phyloP scores from a whole-genome alignment of 2,113 vertebrate genomes.

The Ceyx cyanopectus region DNA sequence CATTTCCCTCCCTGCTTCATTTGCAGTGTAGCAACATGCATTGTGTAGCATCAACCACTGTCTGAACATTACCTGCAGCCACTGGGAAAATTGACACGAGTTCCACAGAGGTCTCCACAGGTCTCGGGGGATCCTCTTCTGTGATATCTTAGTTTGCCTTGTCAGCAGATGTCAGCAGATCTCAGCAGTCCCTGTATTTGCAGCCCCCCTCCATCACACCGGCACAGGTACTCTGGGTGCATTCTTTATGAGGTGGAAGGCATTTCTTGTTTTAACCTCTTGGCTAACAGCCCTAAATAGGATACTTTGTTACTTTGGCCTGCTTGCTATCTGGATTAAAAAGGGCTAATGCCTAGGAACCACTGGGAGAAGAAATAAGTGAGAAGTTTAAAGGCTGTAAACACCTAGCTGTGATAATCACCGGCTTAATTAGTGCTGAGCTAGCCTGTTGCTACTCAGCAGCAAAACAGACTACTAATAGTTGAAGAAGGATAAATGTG shows the following conservation, averaged over 20 bases:
- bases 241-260: background rate
- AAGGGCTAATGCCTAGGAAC: background rate
- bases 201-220: background rate
- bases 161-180: background rate
- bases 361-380: background rate
- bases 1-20: background rate
- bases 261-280: background rate
- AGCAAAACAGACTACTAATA: constrained; percentile 30
- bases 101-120: background rate
- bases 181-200: background rate
- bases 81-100: fast-evolving
- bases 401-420: constrained; percentile 57
- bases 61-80: background rate
- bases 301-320: background rate
- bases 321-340: background rate
- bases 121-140: background rate
- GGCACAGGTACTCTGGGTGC: background rate
- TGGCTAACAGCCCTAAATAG: background rate
- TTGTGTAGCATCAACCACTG: background rate
- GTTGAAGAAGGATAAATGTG: constrained; percentile 20
- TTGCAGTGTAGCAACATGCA: background rate
- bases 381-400: constrained; percentile 26
- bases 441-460: constrained; percentile 18
- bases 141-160: background rate
- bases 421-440: constrained; percentile 53